These are phyloP conservation scores for Deilephila elpenor DNA, from an alignment of 2,888 invertebrate genomes.

Conservation along the genomic window DNA sequence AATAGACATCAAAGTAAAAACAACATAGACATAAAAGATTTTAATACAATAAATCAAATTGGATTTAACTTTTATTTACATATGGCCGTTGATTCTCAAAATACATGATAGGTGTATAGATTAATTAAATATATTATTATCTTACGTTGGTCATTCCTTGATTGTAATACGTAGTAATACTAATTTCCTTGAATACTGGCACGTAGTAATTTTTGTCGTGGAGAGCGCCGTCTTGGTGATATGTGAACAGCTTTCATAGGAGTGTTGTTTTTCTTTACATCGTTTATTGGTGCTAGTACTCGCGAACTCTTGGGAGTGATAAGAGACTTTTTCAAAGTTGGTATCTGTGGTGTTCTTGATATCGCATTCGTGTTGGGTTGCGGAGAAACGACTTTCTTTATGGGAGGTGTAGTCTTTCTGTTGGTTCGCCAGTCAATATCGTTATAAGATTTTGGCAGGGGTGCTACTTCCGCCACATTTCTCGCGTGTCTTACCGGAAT, in stretches of 20 bases:
- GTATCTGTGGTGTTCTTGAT: conserved; percentile 70
- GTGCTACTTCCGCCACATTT: conserved; percentile 44
- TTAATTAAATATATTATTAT: conserved; percentile 7
- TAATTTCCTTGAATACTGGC: conserved; percentile 45
- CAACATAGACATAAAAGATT: background rate
- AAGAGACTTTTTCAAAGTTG: conserved; percentile 86
- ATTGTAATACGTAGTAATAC: conserved; percentile 40
- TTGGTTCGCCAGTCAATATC: conserved; percentile 59
- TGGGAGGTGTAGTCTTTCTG: conserved; percentile 64
- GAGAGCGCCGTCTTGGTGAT: conserved; percentile 75
- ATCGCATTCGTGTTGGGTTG: conserved; percentile 47
- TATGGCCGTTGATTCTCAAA: conserved; percentile 63
- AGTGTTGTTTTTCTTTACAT: conserved; percentile 81
- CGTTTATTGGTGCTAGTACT: conserved; percentile 70
- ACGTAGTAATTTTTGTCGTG: conserved; percentile 65
- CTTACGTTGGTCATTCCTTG: conserved; percentile 36
- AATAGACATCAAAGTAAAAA: background rate
- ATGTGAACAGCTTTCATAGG: conserved; percentile 83
- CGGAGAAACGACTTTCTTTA: conserved; percentile 69
- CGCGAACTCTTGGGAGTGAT: conserved; percentile 83
- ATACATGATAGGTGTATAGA: background rate
- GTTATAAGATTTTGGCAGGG: conserved; percentile 41
- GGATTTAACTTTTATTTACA: conserved; percentile 59
- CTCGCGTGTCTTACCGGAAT: conserved; percentile 50
- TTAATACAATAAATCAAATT: conserved; percentile 46